Conservation (phyloP, 2,113 vertebrate genomes). For the Ceuthmochares aereus region DNA sequence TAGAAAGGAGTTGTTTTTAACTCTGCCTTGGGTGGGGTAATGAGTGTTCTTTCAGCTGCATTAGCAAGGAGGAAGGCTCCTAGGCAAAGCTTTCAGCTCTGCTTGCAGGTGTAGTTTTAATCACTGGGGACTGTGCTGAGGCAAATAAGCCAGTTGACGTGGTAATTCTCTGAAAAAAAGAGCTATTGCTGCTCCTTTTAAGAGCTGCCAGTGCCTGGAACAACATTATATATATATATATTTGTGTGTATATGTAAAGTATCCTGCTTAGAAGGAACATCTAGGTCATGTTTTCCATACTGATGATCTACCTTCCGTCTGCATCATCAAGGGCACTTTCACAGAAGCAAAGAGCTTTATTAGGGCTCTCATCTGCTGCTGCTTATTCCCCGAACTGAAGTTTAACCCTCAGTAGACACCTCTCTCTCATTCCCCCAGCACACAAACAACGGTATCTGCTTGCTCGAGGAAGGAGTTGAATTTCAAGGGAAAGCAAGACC, state of each 20-base stretch:
- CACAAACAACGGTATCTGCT: not conserved
- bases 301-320: slow-evolving; percentile 39
- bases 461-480: not conserved
- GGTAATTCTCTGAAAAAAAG: not conserved
- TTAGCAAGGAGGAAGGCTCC: slow-evolving; percentile 8
- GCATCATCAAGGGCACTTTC: slow-evolving; percentile 27
- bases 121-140: not conserved
- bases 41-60: not conserved
- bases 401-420: not conserved
- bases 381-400: not conserved
- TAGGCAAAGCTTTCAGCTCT: slow-evolving; percentile 35
- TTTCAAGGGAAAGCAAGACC: not conserved
- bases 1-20: not conserved
- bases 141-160: slow-evolving; percentile 13
- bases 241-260: not conserved
- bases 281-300: slow-evolving; percentile 26
- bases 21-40: slow-evolving; percentile 44
- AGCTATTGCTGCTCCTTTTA: slow-evolving; percentile 10
- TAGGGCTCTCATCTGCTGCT: not conserved
- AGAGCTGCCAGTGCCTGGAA: not conserved
- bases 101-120: slow-evolving; percentile 45
- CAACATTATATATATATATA: not conserved
- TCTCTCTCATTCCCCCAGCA: not conserved
- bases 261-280: slow-evolving; percentile 34
- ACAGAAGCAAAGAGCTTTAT: not conserved